phyloP scores from a whole-genome alignment of 2,888 invertebrate genomes.

The Drosophila macrothrix region DNA sequence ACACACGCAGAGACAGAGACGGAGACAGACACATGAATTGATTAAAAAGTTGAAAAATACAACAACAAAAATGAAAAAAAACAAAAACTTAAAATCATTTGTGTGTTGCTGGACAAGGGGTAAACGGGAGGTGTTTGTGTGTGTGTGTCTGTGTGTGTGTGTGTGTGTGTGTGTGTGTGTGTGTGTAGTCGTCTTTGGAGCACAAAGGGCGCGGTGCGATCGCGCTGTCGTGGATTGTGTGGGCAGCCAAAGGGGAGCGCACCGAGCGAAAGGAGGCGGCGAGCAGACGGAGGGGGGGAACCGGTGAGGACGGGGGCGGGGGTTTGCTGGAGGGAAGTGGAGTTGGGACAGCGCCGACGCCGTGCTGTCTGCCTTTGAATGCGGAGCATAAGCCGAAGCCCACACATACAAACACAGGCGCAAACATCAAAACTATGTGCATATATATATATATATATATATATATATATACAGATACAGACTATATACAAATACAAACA shows the following conservation, averaged over 20 bases:
- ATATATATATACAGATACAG: neutral
- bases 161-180: neutral
- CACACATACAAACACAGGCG: slow-evolving; percentile 51
- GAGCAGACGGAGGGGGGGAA: neutral
- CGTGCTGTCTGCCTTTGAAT: slow-evolving; percentile 79
- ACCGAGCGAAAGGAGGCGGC: slow-evolving; percentile 7
- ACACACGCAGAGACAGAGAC: slow-evolving; percentile 22
- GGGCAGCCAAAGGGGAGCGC: slow-evolving; percentile 18
- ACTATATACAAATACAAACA: neutral
- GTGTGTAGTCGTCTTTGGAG: slow-evolving; percentile 39
- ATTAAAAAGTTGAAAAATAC: slow-evolving; percentile 73
- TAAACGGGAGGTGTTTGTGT: neutral
- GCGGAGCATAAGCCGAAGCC: slow-evolving; percentile 68
- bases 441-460: neutral
- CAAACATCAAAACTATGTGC: slow-evolving; percentile 16
- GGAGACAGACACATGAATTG: slow-evolving; percentile 69
- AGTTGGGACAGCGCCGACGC: slow-evolving; percentile 60
- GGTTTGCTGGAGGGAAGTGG: slow-evolving; percentile 20
- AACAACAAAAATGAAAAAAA: slow-evolving; percentile 28
- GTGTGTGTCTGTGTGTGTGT: neutral
- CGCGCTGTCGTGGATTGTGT: slow-evolving; percentile 19
- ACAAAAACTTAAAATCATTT: slow-evolving; percentile 54
- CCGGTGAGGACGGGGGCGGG: neutral
- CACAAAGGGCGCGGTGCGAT: slow-evolving; percentile 64
- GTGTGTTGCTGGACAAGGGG: slow-evolving; percentile 26